Evolutionary conservation across 2,113 vertebrate species (phyloP), one percentile per base, ranked within the genome.

Genomic region (Hemiprocne comata): DNA sequence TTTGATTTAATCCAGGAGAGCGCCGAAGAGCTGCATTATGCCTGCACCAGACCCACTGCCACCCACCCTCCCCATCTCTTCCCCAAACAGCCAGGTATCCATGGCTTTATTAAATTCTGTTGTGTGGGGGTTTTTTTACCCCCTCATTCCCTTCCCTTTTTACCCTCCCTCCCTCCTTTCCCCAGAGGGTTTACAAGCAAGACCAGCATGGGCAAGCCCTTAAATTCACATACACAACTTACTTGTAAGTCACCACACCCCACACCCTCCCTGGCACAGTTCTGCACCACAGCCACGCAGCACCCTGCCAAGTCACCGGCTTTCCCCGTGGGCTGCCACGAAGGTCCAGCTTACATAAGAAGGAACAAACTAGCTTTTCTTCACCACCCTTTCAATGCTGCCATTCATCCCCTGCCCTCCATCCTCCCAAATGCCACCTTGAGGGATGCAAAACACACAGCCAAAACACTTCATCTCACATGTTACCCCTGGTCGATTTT

Each of bases 301-400:
- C 10, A 3, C 88, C 80, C 83, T 94, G 95, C 95, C 96, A 96
- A 96, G 93, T 83, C 94, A 97, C 85, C 23, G 31, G 93, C 86
- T 51, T 34, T 85, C 73, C 80, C 88, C 38, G 10, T 33, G 10
- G 34, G 75, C 80, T 40, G 34, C 75, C 17, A 11, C 3, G 0
- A 93, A 95, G 84, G 77, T 82, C 92, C 66, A 1, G 92, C 95
- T 95, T 96, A 95, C 54, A 70, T 93, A 94, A 96, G 89, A 48
- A 89, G 78, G 71, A 96, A 93, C 95, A 95, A 92, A 85, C 94
- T 93, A 31, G 83, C 95, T 95, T 96, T 96, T 96, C 96, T 96
- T 96, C 60, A 3, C n/a, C 92, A 94, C 81, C 91, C 94, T 78
- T 94, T 97, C 94, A 96, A 96, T 95, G 89, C 91, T 95, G 84